Conservation (phyloP, 2,797 vertebrate genomes). For the Taeniopygia guttata region DNA sequence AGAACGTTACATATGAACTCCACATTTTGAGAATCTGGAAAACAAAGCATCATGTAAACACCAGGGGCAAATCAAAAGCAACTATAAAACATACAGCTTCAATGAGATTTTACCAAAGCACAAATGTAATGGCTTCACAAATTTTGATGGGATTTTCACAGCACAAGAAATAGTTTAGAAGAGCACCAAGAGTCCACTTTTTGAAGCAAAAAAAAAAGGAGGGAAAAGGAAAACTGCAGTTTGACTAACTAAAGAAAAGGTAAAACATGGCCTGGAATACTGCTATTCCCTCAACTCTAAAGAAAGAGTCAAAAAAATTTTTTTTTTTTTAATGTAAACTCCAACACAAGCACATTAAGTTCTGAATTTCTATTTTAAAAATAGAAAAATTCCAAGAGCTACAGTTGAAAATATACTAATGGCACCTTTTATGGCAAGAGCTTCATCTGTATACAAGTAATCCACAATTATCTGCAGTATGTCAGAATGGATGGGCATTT, state of each 20-base stretch:
- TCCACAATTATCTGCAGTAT: constrained; percentile 90
- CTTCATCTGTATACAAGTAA: constrained; percentile 95
- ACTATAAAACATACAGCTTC: background rate
- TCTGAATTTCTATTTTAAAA: background rate
- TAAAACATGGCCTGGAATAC: background rate
- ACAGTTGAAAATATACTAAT: background rate
- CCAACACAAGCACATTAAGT: background rate
- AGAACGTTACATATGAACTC: constrained; percentile 93
- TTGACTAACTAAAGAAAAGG: background rate
- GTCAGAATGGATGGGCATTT: constrained; percentile 91
- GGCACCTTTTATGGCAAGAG: constrained; percentile 87
- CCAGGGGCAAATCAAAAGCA: background rate
- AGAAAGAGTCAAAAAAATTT: background rate
- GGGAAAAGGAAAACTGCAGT: background rate
- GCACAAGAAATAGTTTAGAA: background rate
- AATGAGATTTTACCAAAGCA: background rate
- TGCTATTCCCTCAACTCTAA: background rate
- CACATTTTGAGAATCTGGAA: constrained; percentile 87
- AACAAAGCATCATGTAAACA: background rate
- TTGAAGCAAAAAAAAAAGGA: background rate
- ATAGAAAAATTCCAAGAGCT: background rate
- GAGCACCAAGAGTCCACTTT: background rate
- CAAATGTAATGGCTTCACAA: background rate
- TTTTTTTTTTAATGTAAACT: background rate
- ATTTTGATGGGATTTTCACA: background rate